Evolutionary conservation across 2,888 invertebrate species (phyloP).

Genomic region (Drosophila anomelani): DNA sequence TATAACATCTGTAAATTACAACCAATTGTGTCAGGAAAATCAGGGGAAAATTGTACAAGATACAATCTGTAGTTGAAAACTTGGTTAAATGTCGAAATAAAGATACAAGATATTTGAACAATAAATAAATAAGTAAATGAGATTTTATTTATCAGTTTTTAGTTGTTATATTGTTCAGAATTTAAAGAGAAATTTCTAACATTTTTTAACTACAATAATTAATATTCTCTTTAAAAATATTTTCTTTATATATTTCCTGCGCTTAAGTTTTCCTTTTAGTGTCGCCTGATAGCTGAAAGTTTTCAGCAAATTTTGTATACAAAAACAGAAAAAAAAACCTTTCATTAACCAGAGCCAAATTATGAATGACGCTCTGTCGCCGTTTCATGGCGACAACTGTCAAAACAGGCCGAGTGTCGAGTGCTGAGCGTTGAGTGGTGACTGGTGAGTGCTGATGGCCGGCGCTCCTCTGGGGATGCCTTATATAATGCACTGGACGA

Average conservation of each 20-base stretch:
- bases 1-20: constrained; percentile 50
- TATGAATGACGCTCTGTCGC: constrained; percentile 56
- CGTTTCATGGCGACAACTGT: constrained; percentile 48
- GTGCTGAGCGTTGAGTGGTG: constrained; percentile 13
- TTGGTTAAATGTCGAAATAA: neutral
- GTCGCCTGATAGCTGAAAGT: neutral
- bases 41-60: constrained; percentile 4
- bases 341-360: constrained; percentile 66
- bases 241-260: neutral
- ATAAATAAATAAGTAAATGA: neutral
- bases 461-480: constrained; percentile 26
- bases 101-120: neutral
- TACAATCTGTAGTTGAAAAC: neutral
- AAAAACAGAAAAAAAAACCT: constrained; percentile 52
- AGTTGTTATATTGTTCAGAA: no score
- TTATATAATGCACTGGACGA: constrained; percentile 62
- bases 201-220: neutral
- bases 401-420: constrained; percentile 41
- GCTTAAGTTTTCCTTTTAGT: neutral
- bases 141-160: no score
- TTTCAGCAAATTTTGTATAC: neutral
- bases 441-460: constrained; percentile 45
- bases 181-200: no score
- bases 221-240: neutral
- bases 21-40: constrained; percentile 36